A percentile compares a stretch with the other conserved stretches of the same genome.
phyloP scores from a whole-genome alignment of 2,888 invertebrate genomes.

The Epinotia nisella region DNA sequence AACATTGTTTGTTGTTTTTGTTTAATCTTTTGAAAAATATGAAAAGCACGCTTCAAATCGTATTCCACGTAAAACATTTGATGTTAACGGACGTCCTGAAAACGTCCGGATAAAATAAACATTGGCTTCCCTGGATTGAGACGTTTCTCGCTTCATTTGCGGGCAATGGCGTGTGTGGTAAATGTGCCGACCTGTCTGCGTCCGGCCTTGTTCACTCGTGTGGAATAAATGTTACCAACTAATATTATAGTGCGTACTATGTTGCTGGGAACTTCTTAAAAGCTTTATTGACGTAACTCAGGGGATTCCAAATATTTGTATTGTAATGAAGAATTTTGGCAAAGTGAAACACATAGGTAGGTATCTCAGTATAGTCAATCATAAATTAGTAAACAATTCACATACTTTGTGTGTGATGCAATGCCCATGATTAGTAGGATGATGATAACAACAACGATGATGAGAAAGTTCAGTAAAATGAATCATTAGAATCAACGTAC shows the following conservation, averaged over 20 bases:
- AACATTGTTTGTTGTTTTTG: too few relatives aligned
- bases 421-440: too few relatives aligned
- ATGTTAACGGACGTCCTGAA: conserved; percentile 37
- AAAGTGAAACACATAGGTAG: too few relatives aligned
- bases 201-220: conserved; percentile 27
- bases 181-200: conserved; percentile 45
- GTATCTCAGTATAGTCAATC: too few relatives aligned
- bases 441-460: too few relatives aligned
- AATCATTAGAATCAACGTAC: too few relatives aligned
- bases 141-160: conserved; percentile 51
- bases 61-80: conserved; percentile 35
- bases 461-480: too few relatives aligned
- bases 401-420: too few relatives aligned
- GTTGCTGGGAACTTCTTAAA: neutral
- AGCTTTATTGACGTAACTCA: neutral
- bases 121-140: conserved; percentile 51
- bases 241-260: neutral
- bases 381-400: too few relatives aligned
- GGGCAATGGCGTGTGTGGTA: conserved; percentile 51
- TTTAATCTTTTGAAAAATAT: conserved; percentile 30
- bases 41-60: conserved; percentile 30
- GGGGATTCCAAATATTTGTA: too few relatives aligned
- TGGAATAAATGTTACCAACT: conserved; percentile 38
- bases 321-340: too few relatives aligned
- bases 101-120: conserved; percentile 38